Evolutionary conservation across 2,888 invertebrate genomes (phyloP).

Genomic region (Cataglyphis rosenhaueri): DNA sequence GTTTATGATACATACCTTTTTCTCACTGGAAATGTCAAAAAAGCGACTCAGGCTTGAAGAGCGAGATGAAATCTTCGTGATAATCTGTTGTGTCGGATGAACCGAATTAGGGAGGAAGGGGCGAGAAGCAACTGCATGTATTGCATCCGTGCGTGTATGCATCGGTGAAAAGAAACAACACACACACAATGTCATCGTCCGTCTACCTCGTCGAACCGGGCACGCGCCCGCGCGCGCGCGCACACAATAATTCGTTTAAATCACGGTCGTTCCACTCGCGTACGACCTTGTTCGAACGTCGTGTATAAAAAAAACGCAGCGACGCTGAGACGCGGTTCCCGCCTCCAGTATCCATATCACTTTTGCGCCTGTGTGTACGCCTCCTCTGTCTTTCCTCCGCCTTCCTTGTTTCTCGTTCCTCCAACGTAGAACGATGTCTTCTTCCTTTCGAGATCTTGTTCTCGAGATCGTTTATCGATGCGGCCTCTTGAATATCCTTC

Average conservation of each 20-base stretch:
- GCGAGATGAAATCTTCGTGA: background rate
- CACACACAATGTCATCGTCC: background rate
- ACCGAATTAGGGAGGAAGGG: background rate
- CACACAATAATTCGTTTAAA: slow-evolving; percentile 30
- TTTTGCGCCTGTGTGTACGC: background rate
- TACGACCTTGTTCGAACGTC: background rate
- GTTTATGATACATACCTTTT: slow-evolving; percentile 20
- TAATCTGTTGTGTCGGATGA: background rate
- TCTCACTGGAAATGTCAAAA: slow-evolving; percentile 4
- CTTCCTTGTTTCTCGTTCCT: background rate
- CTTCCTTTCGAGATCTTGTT: background rate
- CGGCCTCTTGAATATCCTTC: slow-evolving; percentile 14
- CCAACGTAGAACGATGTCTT: background rate
- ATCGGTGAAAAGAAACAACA: background rate
- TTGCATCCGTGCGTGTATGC: background rate
- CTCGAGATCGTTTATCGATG: background rate
- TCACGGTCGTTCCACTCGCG: slow-evolving; percentile 37
- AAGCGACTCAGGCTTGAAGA: background rate
- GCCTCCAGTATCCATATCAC: background rate
- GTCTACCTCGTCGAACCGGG: background rate
- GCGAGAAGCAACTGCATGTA: background rate
- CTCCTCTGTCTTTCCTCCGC: no score
- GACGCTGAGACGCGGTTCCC: background rate
- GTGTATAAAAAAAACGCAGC: slow-evolving; percentile 12
- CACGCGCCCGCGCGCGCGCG: background rate